Conservation (phyloP, 2,888 invertebrate species). For the Drosophila fungiperda region DNA sequence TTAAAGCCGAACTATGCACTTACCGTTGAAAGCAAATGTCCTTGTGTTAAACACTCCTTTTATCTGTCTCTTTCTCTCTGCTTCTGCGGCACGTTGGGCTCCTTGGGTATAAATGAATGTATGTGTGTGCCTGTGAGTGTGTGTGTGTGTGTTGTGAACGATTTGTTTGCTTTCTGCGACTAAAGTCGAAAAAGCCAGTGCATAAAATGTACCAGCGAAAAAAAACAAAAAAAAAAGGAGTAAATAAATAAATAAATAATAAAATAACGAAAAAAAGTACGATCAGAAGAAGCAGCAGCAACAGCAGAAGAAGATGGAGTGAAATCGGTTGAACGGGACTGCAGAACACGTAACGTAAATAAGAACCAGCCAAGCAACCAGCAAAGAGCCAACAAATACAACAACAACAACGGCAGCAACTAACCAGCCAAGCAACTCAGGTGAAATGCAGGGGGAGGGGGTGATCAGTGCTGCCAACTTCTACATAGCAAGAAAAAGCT, state of each 20-base stretch:
- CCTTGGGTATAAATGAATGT: conserved; percentile 13
- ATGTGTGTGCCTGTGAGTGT: conserved; percentile 3
- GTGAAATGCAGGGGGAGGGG: conserved; percentile 31
- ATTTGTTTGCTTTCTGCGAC: conserved; percentile 37
- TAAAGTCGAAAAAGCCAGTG: conserved; percentile 40
- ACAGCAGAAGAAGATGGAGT: conserved; percentile 53
- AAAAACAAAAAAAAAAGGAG: conserved; percentile 24
- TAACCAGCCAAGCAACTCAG: conserved; percentile 43
- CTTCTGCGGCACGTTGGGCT: conserved; percentile 8
- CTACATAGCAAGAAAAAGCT: conserved; percentile 5
- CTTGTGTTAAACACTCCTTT: conserved; percentile 35
- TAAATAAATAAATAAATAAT: conserved; percentile 41
- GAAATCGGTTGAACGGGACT: conserved; percentile 65
- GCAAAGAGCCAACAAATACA: conserved; percentile 19
- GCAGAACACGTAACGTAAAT: conserved; percentile 71
- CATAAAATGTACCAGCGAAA: conserved; percentile 39
- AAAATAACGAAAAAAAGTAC: conserved; percentile 22
- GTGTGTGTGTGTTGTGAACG: conserved; percentile 34
- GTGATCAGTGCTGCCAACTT: conserved; percentile 3
- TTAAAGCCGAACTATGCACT: conserved; percentile 23
- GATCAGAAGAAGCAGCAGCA: background rate
- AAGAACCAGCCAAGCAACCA: conserved; percentile 53
- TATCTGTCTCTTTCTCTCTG: conserved; percentile 20
- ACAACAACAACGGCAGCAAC: background rate
- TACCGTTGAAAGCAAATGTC: conserved; percentile 56